Evolutionary conservation across 2,113 vertebrate genomes (phyloP), one percentile per base, ranked within the genome.

Genomic region (Kryptolebias marmoratus): DNA sequence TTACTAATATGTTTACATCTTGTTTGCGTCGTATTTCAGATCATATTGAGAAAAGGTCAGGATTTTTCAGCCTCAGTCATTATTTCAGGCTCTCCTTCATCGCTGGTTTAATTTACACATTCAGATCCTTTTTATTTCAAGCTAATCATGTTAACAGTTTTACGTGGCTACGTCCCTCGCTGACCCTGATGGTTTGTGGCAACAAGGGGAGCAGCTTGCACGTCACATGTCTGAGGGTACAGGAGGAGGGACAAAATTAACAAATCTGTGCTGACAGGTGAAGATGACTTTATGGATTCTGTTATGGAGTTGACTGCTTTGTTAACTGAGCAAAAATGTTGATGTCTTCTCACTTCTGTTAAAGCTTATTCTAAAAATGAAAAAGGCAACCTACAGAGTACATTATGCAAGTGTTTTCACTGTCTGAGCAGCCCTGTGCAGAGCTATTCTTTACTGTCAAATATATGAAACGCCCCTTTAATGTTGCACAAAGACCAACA

Each of bases 401-500:
- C n/a, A 15, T 18, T 6, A 39, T 45, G 58, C 36, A 60, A 36
- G 14, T 22, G 27, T 45, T 45, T 47, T 47, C 13, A 54, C 13
- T 32, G 30, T 52, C 50, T 22, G 22, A 22, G 22, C 22, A 22
- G 22, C 22, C 8, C 36, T 13, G 16, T 50, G 0, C 3, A 30
- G 64, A 56, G 10, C 44, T 4, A 55, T 36, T 7, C 45, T 44
- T 7, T 36, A 39, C 28, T 66, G 39, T 31, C 13, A 36, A 57
- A 63, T 66, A 53, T 50, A 5, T 22, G 39, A 32, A 32, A 42
- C 14, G 32, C 55, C 59, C 64, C 57, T 68, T 42, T 42, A 42
- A 42, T 9, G 10, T 42, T 7, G 7, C 54, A 13, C 18, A n/a
- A 59, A 60, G 18, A 8, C 22, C 11, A 30, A n/a, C n/a, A 50